Conservation (phyloP, 2,113 vertebrate species). For the Lophotis ruficrista region DNA sequence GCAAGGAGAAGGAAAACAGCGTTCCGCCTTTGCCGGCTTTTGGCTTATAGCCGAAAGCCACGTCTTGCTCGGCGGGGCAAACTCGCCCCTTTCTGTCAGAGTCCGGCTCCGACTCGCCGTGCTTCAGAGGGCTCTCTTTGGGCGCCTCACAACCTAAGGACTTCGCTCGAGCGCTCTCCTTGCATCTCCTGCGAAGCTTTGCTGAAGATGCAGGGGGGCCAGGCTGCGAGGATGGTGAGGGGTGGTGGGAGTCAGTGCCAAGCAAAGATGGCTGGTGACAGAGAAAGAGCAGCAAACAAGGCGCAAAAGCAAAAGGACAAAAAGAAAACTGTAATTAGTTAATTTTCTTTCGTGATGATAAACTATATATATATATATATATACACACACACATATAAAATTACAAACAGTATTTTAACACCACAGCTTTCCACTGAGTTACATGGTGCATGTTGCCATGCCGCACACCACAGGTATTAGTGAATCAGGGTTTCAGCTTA, state of each 20-base stretch:
- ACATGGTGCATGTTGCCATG: background rate
- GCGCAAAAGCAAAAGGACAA: conserved; percentile 90
- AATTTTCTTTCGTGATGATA: conserved; percentile 75
- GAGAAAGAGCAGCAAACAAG: conserved; percentile 79
- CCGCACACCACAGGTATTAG: background rate
- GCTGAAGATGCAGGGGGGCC: conserved; percentile 79
- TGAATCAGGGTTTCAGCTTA: background rate
- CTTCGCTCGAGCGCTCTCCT: conserved; percentile 78
- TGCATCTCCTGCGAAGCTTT: conserved; percentile 87
- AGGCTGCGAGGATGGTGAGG: conserved; percentile 78
- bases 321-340: conserved; percentile 95
- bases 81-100: conserved; percentile 80
- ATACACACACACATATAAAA: background rate
- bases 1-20: conserved; percentile 97
- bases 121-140: conserved; percentile 43
- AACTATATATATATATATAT: conserved; percentile 17
- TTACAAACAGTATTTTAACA: conserved; percentile 68
- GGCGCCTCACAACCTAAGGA: conserved; percentile 68
- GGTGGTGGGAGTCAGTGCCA: conserved; percentile 76
- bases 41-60: conserved; percentile 83
- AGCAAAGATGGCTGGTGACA: conserved; percentile 78
- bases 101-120: conserved; percentile 66
- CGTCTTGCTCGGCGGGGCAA: conserved; percentile 78
- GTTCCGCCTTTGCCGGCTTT: conserved; percentile 82
- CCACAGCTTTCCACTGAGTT: conserved; percentile 38